These are phyloP conservation scores for Ptychochromis oligacanthus DNA, from an alignment of 2,113 vertebrate species.

Conservation along the genomic window DNA sequence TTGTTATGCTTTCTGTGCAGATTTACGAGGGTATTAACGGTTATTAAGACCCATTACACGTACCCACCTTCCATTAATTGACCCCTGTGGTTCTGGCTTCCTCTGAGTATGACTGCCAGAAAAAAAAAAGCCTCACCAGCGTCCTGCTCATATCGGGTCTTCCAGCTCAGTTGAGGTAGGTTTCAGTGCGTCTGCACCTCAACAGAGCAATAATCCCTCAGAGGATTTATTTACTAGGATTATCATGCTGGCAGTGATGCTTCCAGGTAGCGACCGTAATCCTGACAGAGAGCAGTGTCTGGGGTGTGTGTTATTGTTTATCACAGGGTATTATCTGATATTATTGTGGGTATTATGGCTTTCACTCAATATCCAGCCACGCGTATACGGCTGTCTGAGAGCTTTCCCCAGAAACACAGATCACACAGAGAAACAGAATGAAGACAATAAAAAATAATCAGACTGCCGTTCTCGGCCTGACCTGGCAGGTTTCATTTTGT, in stretches of 20 bases:
- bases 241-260: conserved; percentile 15
- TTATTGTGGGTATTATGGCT: conserved; percentile 27
- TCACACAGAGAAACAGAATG: background rate
- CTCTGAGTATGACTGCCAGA: background rate
- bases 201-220: conserved; percentile 28
- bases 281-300: conserved; percentile 31
- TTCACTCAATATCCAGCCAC: background rate
- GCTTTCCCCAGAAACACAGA: conserved; percentile 18
- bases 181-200: conserved; percentile 4
- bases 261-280: conserved; percentile 48
- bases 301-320: conserved; percentile 28
- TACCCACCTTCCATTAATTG: conserved; percentile 29
- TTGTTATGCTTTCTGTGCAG: conserved; percentile 14
- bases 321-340: conserved; percentile 30
- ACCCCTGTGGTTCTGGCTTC: conserved; percentile 24
- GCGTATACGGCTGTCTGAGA: background rate
- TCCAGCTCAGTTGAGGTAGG: background rate
- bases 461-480: background rate
- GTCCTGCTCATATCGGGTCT: background rate
- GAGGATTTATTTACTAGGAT: conserved; percentile 45
- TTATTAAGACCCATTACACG: conserved; percentile 1
- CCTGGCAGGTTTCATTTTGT: background rate
- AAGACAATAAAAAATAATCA: background rate
- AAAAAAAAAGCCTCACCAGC: background rate
- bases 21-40: conserved; percentile 2